Evolutionary conservation across 2,888 invertebrate species (phyloP), one percentile per base, ranked within the genome.

Genomic region (Microchrysa polita): DNA sequence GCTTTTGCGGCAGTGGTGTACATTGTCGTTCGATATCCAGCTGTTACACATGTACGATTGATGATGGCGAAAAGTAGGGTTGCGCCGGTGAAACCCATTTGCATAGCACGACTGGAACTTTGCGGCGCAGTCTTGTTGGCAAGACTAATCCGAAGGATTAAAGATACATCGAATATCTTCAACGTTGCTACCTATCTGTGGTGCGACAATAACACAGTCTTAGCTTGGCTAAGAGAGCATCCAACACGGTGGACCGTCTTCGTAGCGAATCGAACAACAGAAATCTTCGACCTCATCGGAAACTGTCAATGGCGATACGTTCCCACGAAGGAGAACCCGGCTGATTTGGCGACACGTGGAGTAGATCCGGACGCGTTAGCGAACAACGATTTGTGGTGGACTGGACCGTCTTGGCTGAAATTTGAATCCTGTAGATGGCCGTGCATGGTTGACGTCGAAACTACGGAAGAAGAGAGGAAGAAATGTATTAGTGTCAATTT

Each of bases 1-100:
- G 74, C 74, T 1, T 74, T 72, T 10, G 55, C 16, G 1, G 76
- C 74, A 0, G 55, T 73, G 0, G 18, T 74, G 10, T 76, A 75
- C 18, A 18, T 73, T 1, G 63, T 67, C 18, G 27, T 74, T 0
- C n/a, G n/a, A 7, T 10, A 12, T 12, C 7, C 7, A 44, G 44
- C 9, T 44, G 12, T 10, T 44, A 44, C 44, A 10, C 12, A 12
- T 44, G 44, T 44, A 12, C 44, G 12, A 44, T 10, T 44, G 7
- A 44, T 44, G 12, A 44, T 44, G 44, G 7, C 44, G 7, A 44
- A 44, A 44, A 44, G 9, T 7, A 44, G 12, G 12, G 44, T 44
- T 10, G 44, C 44, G 7, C 44, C 44, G 7, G 12, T n/a, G 14
- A 5, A 16, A 55, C 55, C 55, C 9, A 16, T 55, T n/a, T 7